Conservation (phyloP, 2,113 vertebrate genomes). For the Irena cyanogastra region DNA sequence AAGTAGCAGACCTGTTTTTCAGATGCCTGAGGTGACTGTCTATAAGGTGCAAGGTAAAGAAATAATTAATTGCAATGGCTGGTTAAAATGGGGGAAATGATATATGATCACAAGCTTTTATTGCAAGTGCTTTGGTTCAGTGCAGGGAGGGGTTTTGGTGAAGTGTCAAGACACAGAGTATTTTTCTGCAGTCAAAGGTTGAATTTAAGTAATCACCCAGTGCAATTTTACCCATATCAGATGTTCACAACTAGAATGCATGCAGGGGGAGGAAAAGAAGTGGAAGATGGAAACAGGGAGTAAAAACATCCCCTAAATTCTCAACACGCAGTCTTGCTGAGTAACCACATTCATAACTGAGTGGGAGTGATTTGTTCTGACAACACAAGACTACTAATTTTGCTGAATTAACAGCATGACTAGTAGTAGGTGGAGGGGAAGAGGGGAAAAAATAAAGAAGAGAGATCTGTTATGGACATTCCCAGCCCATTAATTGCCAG, state of each 20-base stretch:
- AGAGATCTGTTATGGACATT: background rate
- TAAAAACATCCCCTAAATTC: slow-evolving; percentile 20
- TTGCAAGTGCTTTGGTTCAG: background rate
- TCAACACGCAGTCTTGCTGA: slow-evolving; percentile 43
- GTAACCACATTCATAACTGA: slow-evolving; percentile 42
- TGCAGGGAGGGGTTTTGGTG: background rate
- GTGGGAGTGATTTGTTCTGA: slow-evolving; percentile 64
- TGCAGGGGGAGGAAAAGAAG: background rate
- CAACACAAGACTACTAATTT: slow-evolving; percentile 52
- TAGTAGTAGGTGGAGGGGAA: background rate
- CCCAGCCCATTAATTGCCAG: background rate
- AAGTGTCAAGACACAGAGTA: background rate
- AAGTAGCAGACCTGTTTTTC: slow-evolving; percentile 46
- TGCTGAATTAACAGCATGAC: slow-evolving; percentile 54
- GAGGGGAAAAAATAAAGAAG: background rate
- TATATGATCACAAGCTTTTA: background rate
- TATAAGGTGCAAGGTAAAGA: slow-evolving; percentile 43
- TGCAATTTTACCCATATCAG: background rate
- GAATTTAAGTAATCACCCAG: slow-evolving; percentile 13
- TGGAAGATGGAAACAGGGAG: slow-evolving; percentile 4
- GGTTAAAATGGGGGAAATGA: slow-evolving; percentile 12
- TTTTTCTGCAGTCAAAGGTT: slow-evolving; percentile 29
- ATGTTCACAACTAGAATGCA: background rate
- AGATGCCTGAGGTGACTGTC: slow-evolving; percentile 8
- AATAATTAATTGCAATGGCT: slow-evolving; percentile 31